Base-by-base conservation (phyloP, 23 tunicate genomes). In the Botrylloides violaceus region DNA sequence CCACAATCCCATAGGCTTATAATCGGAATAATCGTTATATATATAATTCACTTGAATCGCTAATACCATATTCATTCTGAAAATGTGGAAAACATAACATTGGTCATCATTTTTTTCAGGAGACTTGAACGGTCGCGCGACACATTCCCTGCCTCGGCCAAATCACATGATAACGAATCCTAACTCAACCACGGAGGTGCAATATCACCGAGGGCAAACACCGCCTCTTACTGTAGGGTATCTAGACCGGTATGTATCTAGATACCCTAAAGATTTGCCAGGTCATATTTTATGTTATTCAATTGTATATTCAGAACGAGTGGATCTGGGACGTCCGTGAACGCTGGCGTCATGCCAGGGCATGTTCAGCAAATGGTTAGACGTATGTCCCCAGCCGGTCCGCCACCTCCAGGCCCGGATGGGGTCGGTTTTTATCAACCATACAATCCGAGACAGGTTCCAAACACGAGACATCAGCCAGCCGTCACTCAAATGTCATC, bases 331-430 rank as follows among this genome's bases (percentile, higher is more conserved):
- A 15, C 64, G 24, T 34, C 73, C 7, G 86, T 66, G n/a, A 71
- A 76, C 36, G 72, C 75, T 7, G 95, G 79, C 19, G 78, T 87
- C 33, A 70, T 56, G 2, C 95, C 77, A 32, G 95, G 95, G 25
- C 95, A 87, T 58, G 95, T 87, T 3, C 95, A 87, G 56, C 86
- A 87, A 70, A 80, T 87, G 63, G 78, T 87, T 27, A 70, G 76
- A 49, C 73, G 77, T 9, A 80, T 80, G 86, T 74, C 85, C 2
- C 94, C 94, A 4, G 53, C 53, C 15, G 53, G 15, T 7, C 53
- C 53, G 15, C 37, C 74, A 1, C 36, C 58, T 4, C 74, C 29
- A 37, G 26, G 32, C 21, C 58, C 36, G 7, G 74, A 68, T 3
- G 35, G 12, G 3, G 3, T 29, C 23, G 29, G 29, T 31, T 63